phyloP scores from a whole-genome alignment of 2,113 vertebrate species.

The Picathartes gymnocephalus region DNA sequence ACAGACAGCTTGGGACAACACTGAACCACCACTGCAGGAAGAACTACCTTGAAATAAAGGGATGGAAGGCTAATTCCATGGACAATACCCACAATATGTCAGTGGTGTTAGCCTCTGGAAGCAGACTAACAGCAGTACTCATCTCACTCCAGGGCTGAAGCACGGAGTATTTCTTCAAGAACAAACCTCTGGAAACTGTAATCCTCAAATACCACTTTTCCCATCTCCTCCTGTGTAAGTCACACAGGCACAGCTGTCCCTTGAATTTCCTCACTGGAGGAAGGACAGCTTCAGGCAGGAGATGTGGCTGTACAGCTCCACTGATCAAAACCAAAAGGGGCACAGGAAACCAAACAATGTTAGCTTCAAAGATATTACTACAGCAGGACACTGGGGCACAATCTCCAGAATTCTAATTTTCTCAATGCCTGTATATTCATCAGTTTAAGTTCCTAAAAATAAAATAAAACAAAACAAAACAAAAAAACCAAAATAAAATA shows the following conservation, averaged over 20 bases:
- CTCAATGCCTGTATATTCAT: not conserved
- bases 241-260: not conserved
- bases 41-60: not conserved
- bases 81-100: accelerated
- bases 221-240: not conserved
- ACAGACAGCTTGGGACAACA: not conserved
- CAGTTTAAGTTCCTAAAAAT: not conserved
- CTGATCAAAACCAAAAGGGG: not conserved
- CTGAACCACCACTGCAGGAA: not conserved
- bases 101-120: accelerated
- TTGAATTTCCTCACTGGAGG: not conserved
- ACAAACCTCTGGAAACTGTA: not conserved
- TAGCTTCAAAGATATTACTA: not conserved
- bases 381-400: not conserved
- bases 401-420: not conserved
- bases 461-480: too few relatives aligned
- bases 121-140: not conserved
- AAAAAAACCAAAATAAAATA: not conserved
- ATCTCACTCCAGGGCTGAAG: not conserved
- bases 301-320: not conserved
- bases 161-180: not conserved
- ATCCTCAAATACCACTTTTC: not conserved
- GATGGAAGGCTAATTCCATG: not conserved
- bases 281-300: not conserved
- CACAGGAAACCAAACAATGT: not conserved